Evolutionary conservation across 2,888 invertebrate species (phyloP), one percentile per base, ranked within the genome.

Genomic region (Argyresthia albistria): DNA sequence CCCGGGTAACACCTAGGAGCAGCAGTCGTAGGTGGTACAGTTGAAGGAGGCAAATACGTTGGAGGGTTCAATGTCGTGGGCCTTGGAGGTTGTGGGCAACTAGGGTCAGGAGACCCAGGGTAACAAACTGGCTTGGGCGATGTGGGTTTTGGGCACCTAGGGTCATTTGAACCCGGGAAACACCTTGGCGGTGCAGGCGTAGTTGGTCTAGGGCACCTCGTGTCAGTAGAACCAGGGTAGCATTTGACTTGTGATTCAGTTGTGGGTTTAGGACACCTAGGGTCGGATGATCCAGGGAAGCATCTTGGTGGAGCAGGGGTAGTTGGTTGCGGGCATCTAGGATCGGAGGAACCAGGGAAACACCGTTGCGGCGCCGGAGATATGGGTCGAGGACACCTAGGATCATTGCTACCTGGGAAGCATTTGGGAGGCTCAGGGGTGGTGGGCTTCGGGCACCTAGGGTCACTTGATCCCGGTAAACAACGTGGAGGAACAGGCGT

Each of bases 61-160:
- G 67, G 68, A 11, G 70, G 69, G 35, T 62, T 62, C 12, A 64
- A 53, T 9, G 70, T 70, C 1, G 73, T 66, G 0, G 70, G 68
- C 14, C 59, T 59, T 0, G 73, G 53, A 46, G 68, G 67, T 61
- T 69, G 68, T 6, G 76, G 78, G 50, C 81, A 80, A 1, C 66
- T 61, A 0, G 76, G 76, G 63, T 83, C 67, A 1, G 66, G 62
- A 1, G 75, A 71, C 1, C 79, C 80, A 1, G 76, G 65, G 51
- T 67, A 69, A 35, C 61, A 63, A 8, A 14, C 25, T 8, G 50
- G 50, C n/a, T 42, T 16, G 8, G 39, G 39, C n/a, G 55, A 58
- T 9, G 69, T 65, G 35, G 69, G 64, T 54, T 59, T 55, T 4
- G 68, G 60, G 47, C 64, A 67, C 49, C 70, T 56, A 25, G 70